Evolutionary conservation across 2,888 invertebrate genomes (phyloP).

Genomic region (Amiota mariae): DNA sequence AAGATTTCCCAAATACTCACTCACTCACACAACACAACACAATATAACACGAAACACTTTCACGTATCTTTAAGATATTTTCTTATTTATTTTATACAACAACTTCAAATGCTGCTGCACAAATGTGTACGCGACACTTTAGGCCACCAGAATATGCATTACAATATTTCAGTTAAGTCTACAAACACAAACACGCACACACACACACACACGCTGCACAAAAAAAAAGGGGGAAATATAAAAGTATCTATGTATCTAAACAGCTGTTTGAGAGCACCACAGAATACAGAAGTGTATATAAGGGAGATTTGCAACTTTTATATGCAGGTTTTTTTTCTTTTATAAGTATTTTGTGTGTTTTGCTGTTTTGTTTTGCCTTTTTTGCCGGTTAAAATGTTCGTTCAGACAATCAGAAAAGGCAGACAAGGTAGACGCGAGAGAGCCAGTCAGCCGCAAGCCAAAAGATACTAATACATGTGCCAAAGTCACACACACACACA

Average conservation of each 20-base stretch:
- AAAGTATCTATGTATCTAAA: no score
- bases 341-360: no score
- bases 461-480: background rate
- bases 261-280: no score
- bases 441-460: background rate
- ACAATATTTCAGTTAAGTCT: background rate
- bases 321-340: no score
- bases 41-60: slow-evolving; percentile 31
- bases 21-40: background rate
- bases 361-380: no score
- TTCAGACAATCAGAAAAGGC: background rate
- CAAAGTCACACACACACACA: background rate
- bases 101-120: background rate
- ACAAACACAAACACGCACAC: background rate
- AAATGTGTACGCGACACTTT: slow-evolving; percentile 16
- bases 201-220: background rate
- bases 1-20: no score
- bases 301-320: no score
- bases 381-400: slow-evolving; percentile 13
- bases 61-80: slow-evolving; percentile 22
- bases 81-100: background rate
- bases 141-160: background rate
- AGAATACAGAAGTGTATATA: no score
- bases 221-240: no score
- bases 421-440: background rate